These are phyloP conservation scores for Ptychodera flava DNA, from an alignment of 35 echinoderm and acorn worm genomes.

Conservation along the genomic window DNA sequence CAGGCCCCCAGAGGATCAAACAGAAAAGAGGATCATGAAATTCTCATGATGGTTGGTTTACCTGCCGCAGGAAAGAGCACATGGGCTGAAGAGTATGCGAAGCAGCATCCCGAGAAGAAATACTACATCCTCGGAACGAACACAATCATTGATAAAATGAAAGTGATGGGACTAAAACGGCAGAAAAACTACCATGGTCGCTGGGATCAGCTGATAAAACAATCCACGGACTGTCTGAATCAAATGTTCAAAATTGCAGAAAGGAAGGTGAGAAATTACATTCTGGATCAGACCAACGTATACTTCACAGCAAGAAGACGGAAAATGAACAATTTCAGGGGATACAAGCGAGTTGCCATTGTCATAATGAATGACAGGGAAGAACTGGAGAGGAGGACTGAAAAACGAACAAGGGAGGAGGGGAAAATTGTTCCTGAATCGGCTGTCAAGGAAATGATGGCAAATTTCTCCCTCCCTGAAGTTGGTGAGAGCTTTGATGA, in stretches of 20 bases:
- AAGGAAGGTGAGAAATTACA: slow-evolving; percentile 92
- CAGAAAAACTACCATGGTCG: slow-evolving; percentile 89
- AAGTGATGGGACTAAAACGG: slow-evolving; percentile 32
- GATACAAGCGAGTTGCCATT: slow-evolving; percentile 95
- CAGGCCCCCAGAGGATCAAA: neutral
- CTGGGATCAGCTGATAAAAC: slow-evolving; percentile 81
- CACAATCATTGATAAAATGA: slow-evolving; percentile 99
- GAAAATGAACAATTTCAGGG: slow-evolving; percentile 99
- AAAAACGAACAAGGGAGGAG: slow-evolving; percentile 98
- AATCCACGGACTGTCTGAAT: slow-evolving; percentile 84
- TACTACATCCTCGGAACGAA: slow-evolving; percentile 96
- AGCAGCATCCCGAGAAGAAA: slow-evolving; percentile 83
- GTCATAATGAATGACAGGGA: slow-evolving; percentile 93
- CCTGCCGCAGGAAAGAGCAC: slow-evolving; percentile 85
- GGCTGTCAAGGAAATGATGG: slow-evolving; percentile 98
- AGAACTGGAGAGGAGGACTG: slow-evolving; percentile 88
- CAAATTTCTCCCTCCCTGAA: slow-evolving; percentile 91
- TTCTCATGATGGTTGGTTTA: slow-evolving; percentile 91
- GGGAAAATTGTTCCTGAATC: slow-evolving; percentile 93
- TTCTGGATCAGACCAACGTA: slow-evolving; percentile 99
- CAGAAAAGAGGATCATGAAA: slow-evolving; percentile 20
- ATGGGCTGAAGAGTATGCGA: slow-evolving; percentile 69
- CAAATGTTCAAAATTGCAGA: slow-evolving; percentile 91
- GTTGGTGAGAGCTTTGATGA: slow-evolving; percentile 76
- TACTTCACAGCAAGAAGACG: slow-evolving; percentile 95